A percentile compares a stretch with the other conserved stretches of the same genome.
These are phyloP conservation scores for Hirtodrosophila confusa DNA, from an alignment of 2,888 invertebrate species.

Conservation along the genomic window DNA sequence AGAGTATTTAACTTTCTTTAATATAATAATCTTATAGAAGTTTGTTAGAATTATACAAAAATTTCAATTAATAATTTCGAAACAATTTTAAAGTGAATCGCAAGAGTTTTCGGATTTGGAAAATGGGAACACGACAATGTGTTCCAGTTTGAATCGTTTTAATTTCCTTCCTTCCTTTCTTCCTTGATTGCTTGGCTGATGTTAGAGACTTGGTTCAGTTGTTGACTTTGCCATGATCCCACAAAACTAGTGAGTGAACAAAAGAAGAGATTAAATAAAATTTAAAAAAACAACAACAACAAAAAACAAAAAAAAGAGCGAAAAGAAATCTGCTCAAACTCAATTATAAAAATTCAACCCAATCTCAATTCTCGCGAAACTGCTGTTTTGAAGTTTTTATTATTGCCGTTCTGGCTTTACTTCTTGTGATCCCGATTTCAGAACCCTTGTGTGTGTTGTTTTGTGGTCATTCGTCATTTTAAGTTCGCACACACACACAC, in stretches of 20 bases:
- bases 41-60: no score
- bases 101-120: no score
- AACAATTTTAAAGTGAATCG: no score
- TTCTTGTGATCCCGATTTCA: constrained; percentile 63
- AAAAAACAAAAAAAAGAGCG: constrained; percentile 9
- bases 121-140: neutral
- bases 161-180: constrained; percentile 38
- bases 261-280: constrained; percentile 56
- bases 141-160: constrained; percentile 36
- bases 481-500: constrained; percentile 50
- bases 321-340: constrained; percentile 57
- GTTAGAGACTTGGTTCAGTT: constrained; percentile 23
- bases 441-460: constrained; percentile 56
- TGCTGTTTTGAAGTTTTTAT: constrained; percentile 61
- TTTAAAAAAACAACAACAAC: constrained; percentile 17
- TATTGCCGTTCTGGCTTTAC: constrained; percentile 60
- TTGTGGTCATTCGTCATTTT: constrained; percentile 77
- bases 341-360: constrained; percentile 76
- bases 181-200: constrained; percentile 14
- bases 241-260: constrained; percentile 25
- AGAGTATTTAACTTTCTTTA: no score
- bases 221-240: constrained; percentile 14
- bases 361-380: constrained; percentile 78
- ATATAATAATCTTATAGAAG: no score
- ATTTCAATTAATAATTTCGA: no score